Evolutionary conservation across 2,113 vertebrate genomes (phyloP).

Genomic region (Actinemys pallida): DNA sequence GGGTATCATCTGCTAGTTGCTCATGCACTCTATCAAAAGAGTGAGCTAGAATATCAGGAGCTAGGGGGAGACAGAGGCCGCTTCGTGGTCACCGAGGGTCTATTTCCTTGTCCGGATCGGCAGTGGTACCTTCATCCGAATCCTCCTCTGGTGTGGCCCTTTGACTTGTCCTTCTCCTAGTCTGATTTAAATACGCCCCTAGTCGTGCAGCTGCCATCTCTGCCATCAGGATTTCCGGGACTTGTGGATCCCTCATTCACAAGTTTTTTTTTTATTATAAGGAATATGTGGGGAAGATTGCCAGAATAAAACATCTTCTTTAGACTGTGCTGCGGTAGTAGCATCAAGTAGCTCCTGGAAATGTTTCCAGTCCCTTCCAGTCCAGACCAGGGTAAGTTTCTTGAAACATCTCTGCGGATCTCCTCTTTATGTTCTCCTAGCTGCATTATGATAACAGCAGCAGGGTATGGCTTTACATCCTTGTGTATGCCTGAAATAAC

Average conservation of each 20-base stretch:
- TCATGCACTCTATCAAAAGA: background rate
- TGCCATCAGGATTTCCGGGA: background rate
- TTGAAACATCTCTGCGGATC: background rate
- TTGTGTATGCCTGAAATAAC: background rate
- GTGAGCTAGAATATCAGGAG: background rate
- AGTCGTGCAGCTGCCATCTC: background rate
- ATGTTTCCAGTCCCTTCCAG: background rate
- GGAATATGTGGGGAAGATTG: background rate
- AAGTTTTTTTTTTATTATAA: background rate
- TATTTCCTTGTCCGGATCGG: background rate
- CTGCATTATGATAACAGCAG: background rate
- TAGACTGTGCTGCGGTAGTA: background rate
- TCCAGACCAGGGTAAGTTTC: background rate
- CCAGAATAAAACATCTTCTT: background rate
- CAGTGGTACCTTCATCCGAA: background rate
- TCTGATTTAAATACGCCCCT: background rate
- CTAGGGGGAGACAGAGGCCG: background rate
- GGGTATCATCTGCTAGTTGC: background rate
- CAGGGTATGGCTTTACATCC: background rate
- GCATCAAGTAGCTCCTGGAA: background rate
- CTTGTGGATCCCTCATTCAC: background rate
- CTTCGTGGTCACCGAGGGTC: background rate
- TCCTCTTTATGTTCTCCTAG: background rate
- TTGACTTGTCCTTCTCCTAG: background rate
- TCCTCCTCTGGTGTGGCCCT: background rate